phyloP scores from a whole-genome alignment of 2,797 vertebrate species.

The Eremophila alpestris region DNA sequence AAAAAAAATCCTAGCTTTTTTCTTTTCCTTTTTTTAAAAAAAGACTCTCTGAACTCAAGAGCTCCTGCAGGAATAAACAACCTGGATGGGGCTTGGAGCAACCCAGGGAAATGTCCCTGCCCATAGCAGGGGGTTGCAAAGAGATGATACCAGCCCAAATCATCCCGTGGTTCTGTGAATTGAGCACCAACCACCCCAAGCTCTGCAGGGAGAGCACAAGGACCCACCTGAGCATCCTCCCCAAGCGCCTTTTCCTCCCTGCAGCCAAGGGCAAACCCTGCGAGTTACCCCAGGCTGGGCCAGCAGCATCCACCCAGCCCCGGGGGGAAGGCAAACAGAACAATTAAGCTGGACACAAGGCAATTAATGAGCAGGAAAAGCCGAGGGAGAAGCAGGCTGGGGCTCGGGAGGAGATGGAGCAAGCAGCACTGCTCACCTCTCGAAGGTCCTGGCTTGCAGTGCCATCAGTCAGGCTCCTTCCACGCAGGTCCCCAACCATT shows the following conservation, averaged over 20 bases:
- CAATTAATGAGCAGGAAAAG: not conserved
- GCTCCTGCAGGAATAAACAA: conserved; percentile 17
- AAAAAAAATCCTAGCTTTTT: not conserved
- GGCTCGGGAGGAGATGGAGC: not conserved
- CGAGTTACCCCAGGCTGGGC: not conserved
- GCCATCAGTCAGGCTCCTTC: not conserved
- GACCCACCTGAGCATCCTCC: not conserved
- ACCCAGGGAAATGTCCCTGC: not conserved
- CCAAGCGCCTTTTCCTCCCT: fast-evolving
- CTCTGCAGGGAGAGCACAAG: not conserved
- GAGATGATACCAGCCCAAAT: not conserved
- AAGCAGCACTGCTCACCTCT: not conserved
- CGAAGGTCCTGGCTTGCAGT: not conserved
- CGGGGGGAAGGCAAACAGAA: not conserved
- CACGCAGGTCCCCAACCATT: fast-evolving
- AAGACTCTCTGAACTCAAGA: conserved; percentile 18
- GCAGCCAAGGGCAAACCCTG: not conserved
- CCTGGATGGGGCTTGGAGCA: not conserved
- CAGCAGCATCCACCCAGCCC: not conserved
- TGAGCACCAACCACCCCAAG: fast-evolving
- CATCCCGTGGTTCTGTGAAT: not conserved
- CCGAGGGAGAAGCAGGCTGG: not conserved
- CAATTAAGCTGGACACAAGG: not conserved
- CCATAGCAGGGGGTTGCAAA: not conserved
- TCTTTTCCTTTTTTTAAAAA: not conserved